Evolutionary conservation across 2,113 vertebrate genomes (phyloP), one percentile per base, ranked within the genome.

Genomic region (Genyomyrus donnyi): DNA sequence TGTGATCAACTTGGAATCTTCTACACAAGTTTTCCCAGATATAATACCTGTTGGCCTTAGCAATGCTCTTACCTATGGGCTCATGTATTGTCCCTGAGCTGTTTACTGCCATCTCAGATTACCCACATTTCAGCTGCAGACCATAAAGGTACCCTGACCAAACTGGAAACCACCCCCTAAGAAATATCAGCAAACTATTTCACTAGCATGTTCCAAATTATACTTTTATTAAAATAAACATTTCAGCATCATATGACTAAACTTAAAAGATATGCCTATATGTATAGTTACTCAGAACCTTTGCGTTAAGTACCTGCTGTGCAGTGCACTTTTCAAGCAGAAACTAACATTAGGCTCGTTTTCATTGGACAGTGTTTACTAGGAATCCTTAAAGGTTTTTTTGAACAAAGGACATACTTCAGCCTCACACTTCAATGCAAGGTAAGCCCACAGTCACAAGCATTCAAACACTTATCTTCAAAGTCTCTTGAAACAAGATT

Each of bases 211-310:
- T 9, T 87, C 46, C 46, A 87, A 87, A 87, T 87, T 87, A 87
- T 87, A 87, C 27, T 89, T 89, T 89, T 80, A 80, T 89, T 56
- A 58, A 83, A 85, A 89, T 83, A 89, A 89, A 83, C 8, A 89
- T 84, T 58, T 56, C 35, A 89, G 48, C 11, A 77, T 48, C 39
- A 85, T 50, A 52, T 31, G 24, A 89, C 89, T 84, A 83, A 85
- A 56, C 85, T 89, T 85, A 85, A 89, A 89, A 84, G 52, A 83
- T 84, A 84, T 83, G 52, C 49, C 89, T 89, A 62, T 84, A 53
- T 84, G 49, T 84, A 89, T 74, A 84, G 13, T 58, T 5, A 85
- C 50, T 17, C 9, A 5, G 46, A 15, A 84, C 8, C 58, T 15
- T 27, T 21, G 48, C 45, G 21, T 52, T 53, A 50, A 89, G 74